Conservation (phyloP, 2,797 vertebrate species). For the Gila robusta region DNA sequence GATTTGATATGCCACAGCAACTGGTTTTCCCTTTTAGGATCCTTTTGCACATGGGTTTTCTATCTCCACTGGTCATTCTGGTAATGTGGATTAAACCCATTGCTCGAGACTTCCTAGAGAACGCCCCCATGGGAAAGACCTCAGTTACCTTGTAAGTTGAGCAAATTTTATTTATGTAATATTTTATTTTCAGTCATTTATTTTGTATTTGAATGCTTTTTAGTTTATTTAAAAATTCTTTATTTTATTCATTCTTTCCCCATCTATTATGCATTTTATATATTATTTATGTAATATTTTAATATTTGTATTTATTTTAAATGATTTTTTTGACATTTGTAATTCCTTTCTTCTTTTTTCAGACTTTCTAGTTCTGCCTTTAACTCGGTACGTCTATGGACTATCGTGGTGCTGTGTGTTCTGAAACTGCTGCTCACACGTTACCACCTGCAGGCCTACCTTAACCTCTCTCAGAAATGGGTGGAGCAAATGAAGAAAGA, state of each 20-base stretch:
- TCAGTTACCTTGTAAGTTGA: slow-evolving; percentile 85
- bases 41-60: slow-evolving; percentile 88
- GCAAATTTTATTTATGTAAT: background rate
- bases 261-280: background rate
- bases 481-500: slow-evolving; percentile 91
- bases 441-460: slow-evolving; percentile 93
- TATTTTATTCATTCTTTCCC: background rate
- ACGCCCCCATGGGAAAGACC: slow-evolving; percentile 83
- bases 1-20: background rate
- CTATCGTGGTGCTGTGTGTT: slow-evolving; percentile 81
- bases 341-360: slow-evolving; percentile 1
- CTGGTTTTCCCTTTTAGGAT: slow-evolving; percentile 74
- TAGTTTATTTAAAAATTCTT: background rate
- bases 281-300: background rate
- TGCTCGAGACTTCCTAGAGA: slow-evolving; percentile 88
- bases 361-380: slow-evolving; percentile 86
- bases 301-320: background rate
- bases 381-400: slow-evolving; percentile 88
- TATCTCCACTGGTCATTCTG: slow-evolving; percentile 88
- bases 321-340: background rate
- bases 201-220: background rate
- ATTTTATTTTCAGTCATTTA: background rate
- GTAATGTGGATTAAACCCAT: slow-evolving; percentile 93
- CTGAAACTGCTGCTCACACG: slow-evolving; percentile 84
- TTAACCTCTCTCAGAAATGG: slow-evolving; percentile 89